These are phyloP conservation scores for Aphidoletes aphidimyza DNA, from an alignment of 2,888 invertebrate genomes.

Conservation along the genomic window DNA sequence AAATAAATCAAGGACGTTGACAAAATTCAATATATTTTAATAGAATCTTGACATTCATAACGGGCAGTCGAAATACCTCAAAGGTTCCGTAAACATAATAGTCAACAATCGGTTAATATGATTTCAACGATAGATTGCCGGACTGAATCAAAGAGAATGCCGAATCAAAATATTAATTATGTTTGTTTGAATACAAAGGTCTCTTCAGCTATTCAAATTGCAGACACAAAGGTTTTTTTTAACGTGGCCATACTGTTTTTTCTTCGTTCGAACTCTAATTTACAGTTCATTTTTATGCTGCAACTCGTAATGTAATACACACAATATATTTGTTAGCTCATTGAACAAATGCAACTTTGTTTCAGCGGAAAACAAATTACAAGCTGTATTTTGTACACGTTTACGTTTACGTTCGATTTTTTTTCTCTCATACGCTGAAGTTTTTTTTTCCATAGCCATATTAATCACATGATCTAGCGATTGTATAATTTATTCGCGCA, in stretches of 20 bases:
- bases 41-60: background rate
- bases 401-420: background rate
- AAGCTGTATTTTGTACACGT: too few species aligned
- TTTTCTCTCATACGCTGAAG: background rate
- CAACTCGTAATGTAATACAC: too few species aligned
- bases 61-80: background rate
- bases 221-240: background rate
- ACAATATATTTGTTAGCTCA: too few species aligned
- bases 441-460: background rate
- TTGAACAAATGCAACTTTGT: too few species aligned
- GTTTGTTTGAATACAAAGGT: background rate
- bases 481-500: background rate
- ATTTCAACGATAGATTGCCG: background rate
- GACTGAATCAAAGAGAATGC: background rate
- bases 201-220: background rate
- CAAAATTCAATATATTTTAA: conserved; percentile 28
- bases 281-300: background rate
- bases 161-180: background rate
- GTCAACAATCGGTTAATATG: background rate
- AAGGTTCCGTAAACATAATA: background rate
- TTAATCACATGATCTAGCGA: background rate
- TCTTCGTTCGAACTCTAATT: background rate
- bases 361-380: too few species aligned
- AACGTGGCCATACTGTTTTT: background rate
- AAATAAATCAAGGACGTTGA: conserved; percentile 9